Evolutionary conservation across 2,888 invertebrate genomes (phyloP), one percentile per base, ranked within the genome.

Genomic region (Thelaira solivaga): DNA sequence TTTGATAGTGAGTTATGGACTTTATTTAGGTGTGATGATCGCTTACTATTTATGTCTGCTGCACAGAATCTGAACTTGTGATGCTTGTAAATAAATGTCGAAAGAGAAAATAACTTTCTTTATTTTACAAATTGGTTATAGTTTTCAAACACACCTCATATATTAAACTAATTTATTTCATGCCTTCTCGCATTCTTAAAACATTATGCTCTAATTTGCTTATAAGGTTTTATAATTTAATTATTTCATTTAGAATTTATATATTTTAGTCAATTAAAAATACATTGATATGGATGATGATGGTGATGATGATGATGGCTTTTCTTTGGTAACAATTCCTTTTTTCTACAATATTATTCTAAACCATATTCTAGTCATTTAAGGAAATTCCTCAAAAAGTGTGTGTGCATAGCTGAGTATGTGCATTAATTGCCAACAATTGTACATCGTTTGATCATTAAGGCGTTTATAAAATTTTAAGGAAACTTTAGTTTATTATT

Each of bases 391-490:
- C 36, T 64, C 64, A 53, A 53, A 8, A 36, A 11, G 24, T 36
- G 4, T 29, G 29, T 4, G 29, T 29, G 29, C 8, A 29, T 29
- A 29, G 4, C 4, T 6, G 8, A 29, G 4, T 29, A 29, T 29
- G 8, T 36, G 51, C 36, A 72, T 64, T 62, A 41, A 6, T 41
- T 16, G 13, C 13, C 51, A 59, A 36, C 36, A 71, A 71, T 61
- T 71, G 29, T 26, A 16, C n/a, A n/a, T 55, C 4, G n/a, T 61
- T 16, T 39, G 53, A 24, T 13, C 13, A 53, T 61, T 65, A 59
- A 65, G 31, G 51, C 53, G 26, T 39, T 61, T 49, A 51, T 49
- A 65, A 45, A 45, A 47, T 64, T 64, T 62, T 26, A 55, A 67
- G 24, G 24, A 13, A 41, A 31, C 24, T 18, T 13, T 6, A 45